Evolutionary conservation across 2,797 vertebrate genomes (phyloP).

Genomic region (Amblyopsis hoosieri): DNA sequence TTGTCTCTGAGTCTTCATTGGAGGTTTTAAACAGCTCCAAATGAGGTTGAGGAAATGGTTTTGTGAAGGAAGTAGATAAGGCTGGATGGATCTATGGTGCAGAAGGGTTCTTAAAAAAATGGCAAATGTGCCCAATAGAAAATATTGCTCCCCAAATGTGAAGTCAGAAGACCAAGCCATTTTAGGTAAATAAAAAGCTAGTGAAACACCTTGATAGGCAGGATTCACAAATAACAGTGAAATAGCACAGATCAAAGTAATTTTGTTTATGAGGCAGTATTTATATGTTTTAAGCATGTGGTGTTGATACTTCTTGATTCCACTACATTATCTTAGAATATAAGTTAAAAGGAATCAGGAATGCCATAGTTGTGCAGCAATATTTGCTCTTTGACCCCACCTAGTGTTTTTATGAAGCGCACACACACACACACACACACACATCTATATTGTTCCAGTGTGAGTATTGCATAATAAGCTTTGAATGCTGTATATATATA

Average conservation of each 20-base stretch:
- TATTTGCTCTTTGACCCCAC: background rate
- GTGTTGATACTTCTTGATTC: too few species aligned
- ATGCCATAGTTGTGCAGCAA: background rate
- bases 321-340: background rate
- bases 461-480: background rate
- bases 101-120: slow-evolving; percentile 46
- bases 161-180: slow-evolving; percentile 52
- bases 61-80: slow-evolving; percentile 72
- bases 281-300: too few species aligned
- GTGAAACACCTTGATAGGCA: background rate
- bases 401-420: background rate
- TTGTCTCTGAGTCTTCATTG: slow-evolving; percentile 68
- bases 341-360: background rate
- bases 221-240: too few species aligned
- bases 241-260: too few species aligned
- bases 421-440: background rate
- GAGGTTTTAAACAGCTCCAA: slow-evolving; percentile 58
- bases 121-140: slow-evolving; percentile 66
- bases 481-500: background rate
- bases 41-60: slow-evolving; percentile 69
- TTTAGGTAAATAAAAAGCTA: slow-evolving; percentile 15
- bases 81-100: slow-evolving; percentile 57
- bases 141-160: slow-evolving; percentile 53
- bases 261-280: too few species aligned
- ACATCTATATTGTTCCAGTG: background rate